phyloP scores from a whole-genome alignment of 2,113 vertebrate species.

The Delphinus delphis region DNA sequence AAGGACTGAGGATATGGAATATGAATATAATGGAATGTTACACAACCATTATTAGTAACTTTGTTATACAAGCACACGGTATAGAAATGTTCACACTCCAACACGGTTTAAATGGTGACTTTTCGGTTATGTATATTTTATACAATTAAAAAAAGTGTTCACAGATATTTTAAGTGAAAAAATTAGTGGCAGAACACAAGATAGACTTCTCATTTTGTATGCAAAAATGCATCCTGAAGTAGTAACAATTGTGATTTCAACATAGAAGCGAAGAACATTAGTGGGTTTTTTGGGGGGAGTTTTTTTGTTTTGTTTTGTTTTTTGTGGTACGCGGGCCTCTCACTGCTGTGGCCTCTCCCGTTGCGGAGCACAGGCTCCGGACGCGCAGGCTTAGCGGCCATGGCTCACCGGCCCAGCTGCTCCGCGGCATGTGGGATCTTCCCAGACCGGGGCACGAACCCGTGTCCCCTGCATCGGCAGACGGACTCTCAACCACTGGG shows the following conservation, averaged over 20 bases:
- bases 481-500: no score
- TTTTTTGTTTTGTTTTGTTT: no score
- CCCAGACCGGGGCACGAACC: no score
- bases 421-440: no score
- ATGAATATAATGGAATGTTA: not conserved
- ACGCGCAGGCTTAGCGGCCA: no score
- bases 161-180: constrained; percentile 48
- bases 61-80: not conserved
- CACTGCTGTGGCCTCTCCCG: no score
- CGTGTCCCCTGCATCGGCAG: no score
- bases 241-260: not conserved
- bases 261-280: not conserved
- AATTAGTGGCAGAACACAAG: not conserved
- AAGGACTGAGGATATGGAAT: not conserved
- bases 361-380: no score
- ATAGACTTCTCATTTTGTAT: not conserved
- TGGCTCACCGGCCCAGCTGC: no score
- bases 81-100: not conserved
- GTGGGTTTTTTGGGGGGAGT: not conserved
- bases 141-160: not conserved
- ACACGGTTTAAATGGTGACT: not conserved
- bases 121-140: constrained; percentile 8
- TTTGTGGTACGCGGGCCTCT: no score
- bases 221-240: not conserved
- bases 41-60: not conserved